Base-by-base conservation (phyloP, 2,888 invertebrate genomes). In the Pomacea canaliculata region DNA sequence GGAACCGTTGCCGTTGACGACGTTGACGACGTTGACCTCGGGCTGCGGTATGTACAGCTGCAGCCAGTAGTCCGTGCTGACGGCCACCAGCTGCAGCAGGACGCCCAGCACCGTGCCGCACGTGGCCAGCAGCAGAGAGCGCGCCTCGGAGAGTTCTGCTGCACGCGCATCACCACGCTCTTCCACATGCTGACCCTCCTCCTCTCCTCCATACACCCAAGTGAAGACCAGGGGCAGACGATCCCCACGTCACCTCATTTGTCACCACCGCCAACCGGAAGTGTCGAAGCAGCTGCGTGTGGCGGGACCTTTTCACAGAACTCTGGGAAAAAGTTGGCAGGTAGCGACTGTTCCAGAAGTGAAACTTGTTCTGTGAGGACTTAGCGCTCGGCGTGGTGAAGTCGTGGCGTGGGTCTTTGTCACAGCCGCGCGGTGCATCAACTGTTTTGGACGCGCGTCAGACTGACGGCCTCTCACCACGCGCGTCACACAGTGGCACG, bases 61-160 rank as follows among this genome's bases (percentile, higher is more conserved):
- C 16, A 82, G 70, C 81, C 81, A 82, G 70, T 77, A 76, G 71
- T 80, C 76, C 9, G 81, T 80, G 71, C 79, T 79, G 51, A 82
- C 79, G 49, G 81, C 81, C 63, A 80, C 76, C n/a, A 82, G 48
- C 75, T 80, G 79, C 19, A 82, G 76, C 7, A 82, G 66, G 5
- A 80, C 76, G 16, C 78, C 81, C 23, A 82, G 71, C 65, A 80
- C 46, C 19, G 81, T 82, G 13, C 67, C 74, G 19, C 67, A 76
- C 0, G 81, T 82, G 49, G 78, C 79, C 27, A 73, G 78, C 18
- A 78, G 49, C 27, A 82, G 70, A 5, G 76, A 23, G 59, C 77
- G 66, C 37, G 75, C 75, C 56, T 82, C 81, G 37, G 51, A 65
- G 68, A 70, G n/a, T 71, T 27, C 60, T 76, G 66, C 13, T 66